Evolutionary conservation across 2,888 invertebrate species (phyloP).

Genomic region (Ametastegia equiseti): DNA sequence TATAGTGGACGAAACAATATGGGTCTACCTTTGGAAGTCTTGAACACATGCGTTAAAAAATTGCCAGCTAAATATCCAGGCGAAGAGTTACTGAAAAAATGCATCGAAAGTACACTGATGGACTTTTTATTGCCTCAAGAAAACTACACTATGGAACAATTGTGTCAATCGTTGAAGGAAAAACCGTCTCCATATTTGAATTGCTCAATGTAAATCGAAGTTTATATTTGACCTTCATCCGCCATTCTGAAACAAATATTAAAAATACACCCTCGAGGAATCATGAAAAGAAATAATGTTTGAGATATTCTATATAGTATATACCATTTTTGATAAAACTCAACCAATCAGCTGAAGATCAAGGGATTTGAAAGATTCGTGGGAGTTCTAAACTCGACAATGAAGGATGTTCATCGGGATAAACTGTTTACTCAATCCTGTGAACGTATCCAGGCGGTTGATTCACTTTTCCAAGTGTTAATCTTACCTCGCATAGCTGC

Average conservation of each 20-base stretch:
- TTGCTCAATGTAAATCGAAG: not conserved
- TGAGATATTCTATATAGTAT: not conserved
- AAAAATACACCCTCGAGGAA: not conserved
- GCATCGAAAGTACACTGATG: not conserved
- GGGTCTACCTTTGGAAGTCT: not conserved
- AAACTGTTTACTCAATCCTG: not conserved
- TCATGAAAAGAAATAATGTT: not conserved
- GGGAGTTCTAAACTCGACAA: not conserved
- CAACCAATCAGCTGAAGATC: no score
- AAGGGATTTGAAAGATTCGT: not conserved
- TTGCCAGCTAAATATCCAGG: not conserved
- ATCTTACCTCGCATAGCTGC: not conserved
- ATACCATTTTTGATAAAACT: not conserved
- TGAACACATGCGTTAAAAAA: not conserved
- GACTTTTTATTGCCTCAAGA: not conserved
- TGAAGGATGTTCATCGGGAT: not conserved
- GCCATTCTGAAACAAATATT: not conserved
- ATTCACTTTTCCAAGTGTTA: not conserved
- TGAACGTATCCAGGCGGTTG: not conserved
- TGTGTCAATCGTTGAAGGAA: not conserved
- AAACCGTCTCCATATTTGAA: slow-evolving; percentile 5
- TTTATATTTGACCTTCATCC: not conserved
- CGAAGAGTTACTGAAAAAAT: not conserved
- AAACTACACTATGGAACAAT: not conserved
- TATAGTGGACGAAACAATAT: not conserved